A percentile compares a stretch with the other conserved stretches of the same genome.
These are phyloP conservation scores for Psammodynastes pulverulentus DNA, from an alignment of 2,113 vertebrate genomes.

Conservation along the genomic window DNA sequence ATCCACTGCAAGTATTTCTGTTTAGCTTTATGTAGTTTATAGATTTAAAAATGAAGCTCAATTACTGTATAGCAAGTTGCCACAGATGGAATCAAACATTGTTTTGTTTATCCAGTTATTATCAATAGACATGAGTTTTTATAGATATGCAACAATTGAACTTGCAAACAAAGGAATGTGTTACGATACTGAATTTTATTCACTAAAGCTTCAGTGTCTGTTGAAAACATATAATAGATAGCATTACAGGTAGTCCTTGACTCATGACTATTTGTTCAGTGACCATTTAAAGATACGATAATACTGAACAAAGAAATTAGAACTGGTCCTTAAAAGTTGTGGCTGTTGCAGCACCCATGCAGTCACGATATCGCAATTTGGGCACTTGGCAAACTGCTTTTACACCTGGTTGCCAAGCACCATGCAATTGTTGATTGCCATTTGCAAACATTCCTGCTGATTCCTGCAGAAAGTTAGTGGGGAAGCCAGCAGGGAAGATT, in stretches of 20 bases:
- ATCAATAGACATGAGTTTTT: neutral
- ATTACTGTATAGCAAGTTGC: neutral
- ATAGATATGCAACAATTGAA: neutral
- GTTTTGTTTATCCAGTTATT: neutral
- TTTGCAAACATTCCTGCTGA: neutral
- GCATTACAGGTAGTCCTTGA: neutral
- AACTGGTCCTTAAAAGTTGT: no score
- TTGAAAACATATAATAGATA: neutral
- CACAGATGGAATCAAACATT: neutral
- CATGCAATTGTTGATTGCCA: neutral
- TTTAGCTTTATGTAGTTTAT: rapidly evolving
- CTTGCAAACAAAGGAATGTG: neutral
- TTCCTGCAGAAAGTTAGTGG: neutral
- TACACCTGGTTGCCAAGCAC: neutral
- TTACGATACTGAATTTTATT: neutral
- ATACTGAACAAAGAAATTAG: no score
- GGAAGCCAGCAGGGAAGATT: neutral
- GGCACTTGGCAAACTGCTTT: neutral
- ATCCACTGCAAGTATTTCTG: neutral
- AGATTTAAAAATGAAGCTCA: neutral
- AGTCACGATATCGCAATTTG: neutral
- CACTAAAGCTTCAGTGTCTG: neutral
- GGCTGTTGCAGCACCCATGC: neutral
- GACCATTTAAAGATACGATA: neutral
- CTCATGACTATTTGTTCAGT: neutral